A percentile compares a stretch with the other conserved stretches of the same genome.
phyloP scores from a whole-genome alignment of 2,113 vertebrate species.

The Catharus bicknelli region DNA sequence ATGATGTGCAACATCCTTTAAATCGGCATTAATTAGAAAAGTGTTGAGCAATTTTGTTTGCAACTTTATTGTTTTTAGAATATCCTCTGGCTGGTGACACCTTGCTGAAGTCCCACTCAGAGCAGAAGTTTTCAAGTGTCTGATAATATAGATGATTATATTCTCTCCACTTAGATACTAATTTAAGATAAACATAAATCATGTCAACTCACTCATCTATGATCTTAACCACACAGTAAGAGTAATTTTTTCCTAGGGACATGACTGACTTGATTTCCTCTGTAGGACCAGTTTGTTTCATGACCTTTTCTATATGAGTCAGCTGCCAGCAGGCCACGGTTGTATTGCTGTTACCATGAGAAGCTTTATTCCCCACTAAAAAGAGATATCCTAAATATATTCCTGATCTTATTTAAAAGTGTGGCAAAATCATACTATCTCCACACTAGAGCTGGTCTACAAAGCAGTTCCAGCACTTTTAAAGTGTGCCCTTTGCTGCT shows the following conservation, averaged over 20 bases:
- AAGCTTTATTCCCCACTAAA: neutral
- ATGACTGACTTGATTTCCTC: neutral
- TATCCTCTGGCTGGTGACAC: neutral
- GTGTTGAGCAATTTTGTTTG: neutral
- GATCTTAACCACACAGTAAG: neutral
- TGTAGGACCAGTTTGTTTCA: neutral
- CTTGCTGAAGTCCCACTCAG: neutral
- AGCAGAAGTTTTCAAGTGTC: neutral
- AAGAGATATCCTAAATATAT: neutral
- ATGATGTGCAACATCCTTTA: neutral
- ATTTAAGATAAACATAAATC: neutral
- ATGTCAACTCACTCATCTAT: neutral
- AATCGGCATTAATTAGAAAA: neutral
- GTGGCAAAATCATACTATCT: neutral
- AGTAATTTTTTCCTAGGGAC: neutral
- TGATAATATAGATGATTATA: neutral
- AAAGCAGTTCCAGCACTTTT: neutral
- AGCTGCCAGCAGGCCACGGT: neutral
- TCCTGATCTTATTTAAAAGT: neutral
- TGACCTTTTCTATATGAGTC: rapidly evolving
- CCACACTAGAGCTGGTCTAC: neutral
- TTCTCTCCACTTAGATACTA: neutral
- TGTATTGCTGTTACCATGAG: neutral
- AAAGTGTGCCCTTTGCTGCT: neutral
- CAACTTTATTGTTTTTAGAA: neutral